phyloP scores from a whole-genome alignment of 2,888 invertebrate genomes.

The Drosophila conformis region DNA sequence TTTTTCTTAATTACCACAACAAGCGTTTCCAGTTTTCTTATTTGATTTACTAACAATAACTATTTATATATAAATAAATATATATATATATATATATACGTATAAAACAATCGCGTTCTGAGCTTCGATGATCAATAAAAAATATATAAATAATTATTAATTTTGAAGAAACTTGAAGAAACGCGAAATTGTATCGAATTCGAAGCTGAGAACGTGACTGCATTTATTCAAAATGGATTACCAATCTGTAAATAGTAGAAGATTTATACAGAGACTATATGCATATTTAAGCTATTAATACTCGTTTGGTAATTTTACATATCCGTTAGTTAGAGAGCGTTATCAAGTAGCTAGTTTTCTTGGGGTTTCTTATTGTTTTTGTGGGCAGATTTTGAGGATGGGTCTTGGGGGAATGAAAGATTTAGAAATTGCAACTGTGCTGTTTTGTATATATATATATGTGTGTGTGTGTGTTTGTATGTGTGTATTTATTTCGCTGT shows the following conservation, averaged over 20 bases:
- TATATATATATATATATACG: slow-evolving; percentile 25
- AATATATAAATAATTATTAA: not conserved
- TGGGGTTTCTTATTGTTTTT: not conserved
- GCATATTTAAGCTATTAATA: slow-evolving; percentile 75
- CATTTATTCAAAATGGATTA: slow-evolving; percentile 35
- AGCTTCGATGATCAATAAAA: slow-evolving; percentile 7
- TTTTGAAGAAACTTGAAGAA: not conserved
- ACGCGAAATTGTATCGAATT: slow-evolving; percentile 18
- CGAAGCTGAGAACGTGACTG: slow-evolving; percentile 30
- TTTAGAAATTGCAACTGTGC: slow-evolving; percentile 33
- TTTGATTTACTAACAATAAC: slow-evolving; percentile 77
- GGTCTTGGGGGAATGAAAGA: not conserved
- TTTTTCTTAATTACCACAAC: slow-evolving; percentile 76
- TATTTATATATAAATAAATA: slow-evolving; percentile 32
- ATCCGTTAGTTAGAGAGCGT: slow-evolving; percentile 53
- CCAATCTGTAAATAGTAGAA: slow-evolving; percentile 54
- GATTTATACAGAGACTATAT: slow-evolving; percentile 64
- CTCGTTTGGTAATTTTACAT: slow-evolving; percentile 73
- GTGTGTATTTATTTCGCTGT: slow-evolving; percentile 57
- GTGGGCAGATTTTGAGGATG: not conserved
- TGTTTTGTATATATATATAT: not conserved
- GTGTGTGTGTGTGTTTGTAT: slow-evolving; percentile 1
- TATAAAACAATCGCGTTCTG: slow-evolving; percentile 33
- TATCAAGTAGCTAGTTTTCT: slow-evolving; percentile 25
- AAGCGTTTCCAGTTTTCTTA: slow-evolving; percentile 80